Evolutionary conservation across 1,140 invertebrate species (phyloP), one percentile per base, ranked within the genome.

Genomic region (Oreohelix idahoensis): DNA sequence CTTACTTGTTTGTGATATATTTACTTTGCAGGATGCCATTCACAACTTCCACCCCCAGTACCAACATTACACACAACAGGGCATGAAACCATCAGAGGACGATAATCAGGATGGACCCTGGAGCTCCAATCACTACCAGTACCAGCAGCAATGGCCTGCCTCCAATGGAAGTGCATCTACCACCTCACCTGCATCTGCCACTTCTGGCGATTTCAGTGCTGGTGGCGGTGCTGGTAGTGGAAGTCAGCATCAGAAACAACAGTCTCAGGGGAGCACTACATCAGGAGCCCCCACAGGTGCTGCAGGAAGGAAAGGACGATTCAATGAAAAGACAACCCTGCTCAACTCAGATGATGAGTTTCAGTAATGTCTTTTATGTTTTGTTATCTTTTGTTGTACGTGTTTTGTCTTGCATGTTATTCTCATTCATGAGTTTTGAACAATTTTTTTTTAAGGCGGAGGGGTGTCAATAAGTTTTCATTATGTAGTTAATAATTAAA

Each of bases 1-100:
- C 15, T 58, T 5, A 15, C 23, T 20, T 58, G 53, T 15, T 23
- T n/a, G 20, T 15, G 10, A 15, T 66, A 13, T 73, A 26, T 53
- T 2, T 79, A 2, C 66, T 23, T 79, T 66, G 32, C 99, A 98
- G 90, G 98, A 99, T 94, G 98, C 98, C 90, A 99, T 99, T 93
- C 98, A 99, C 94, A 99, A 99, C 94, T 99, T 99, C 95, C 98
- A 99, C 94, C 98, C 98, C 42, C 97, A 99, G 90, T 99, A 99
- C 94, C 98, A 99, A 93, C 98, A 99, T 92, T 99, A 99, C 93
- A 99, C 98, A 11, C 98, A 99, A 91, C 98, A 87, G 45, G 91
- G 87, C 63, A 88, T 92, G 85, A 89, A 88, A 75, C 87, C 89
- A 5, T 84, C 89, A 11, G 87, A 90, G 11, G 90, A 92, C 13